phyloP scores from a whole-genome alignment of 2,888 invertebrate species.

The Ctenicera cuprea region DNA sequence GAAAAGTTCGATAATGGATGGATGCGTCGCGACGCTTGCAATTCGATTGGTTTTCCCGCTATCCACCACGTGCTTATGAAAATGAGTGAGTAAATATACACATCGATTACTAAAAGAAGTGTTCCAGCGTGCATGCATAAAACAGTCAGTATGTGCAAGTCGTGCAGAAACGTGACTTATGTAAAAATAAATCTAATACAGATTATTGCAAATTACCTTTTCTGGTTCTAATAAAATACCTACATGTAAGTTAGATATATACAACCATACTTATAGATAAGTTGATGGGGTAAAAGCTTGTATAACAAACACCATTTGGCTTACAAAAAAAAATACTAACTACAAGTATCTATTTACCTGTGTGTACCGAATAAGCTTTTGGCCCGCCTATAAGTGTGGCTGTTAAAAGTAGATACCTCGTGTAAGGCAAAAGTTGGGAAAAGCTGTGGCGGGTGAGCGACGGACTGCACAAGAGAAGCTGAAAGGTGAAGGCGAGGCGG shows the following conservation, averaged over 20 bases:
- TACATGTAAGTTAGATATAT: slow-evolving; percentile 24
- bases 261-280: background rate
- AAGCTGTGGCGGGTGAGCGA: slow-evolving; percentile 49
- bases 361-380: too few relatives aligned
- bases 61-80: slow-evolving; percentile 47
- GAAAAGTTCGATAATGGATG: slow-evolving; percentile 56
- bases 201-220: slow-evolving; percentile 31
- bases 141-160: slow-evolving; percentile 25
- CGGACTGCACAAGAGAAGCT: slow-evolving; percentile 49
- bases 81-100: slow-evolving; percentile 23
- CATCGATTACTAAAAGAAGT: slow-evolving; percentile 28
- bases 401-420: slow-evolving; percentile 33
- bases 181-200: slow-evolving; percentile 21
- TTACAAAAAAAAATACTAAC: too few relatives aligned
- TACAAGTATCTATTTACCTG: too few relatives aligned
- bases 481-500: slow-evolving; percentile 49
- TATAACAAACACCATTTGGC: too few relatives aligned
- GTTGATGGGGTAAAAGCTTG: background rate
- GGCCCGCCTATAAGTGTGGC: too few relatives aligned
- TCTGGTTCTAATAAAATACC: slow-evolving; percentile 27
- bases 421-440: slow-evolving; percentile 47
- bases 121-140: slow-evolving; percentile 32
- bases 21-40: slow-evolving; percentile 36
- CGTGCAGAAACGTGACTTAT: slow-evolving; percentile 31
- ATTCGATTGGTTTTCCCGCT: slow-evolving; percentile 40